Percentiles rank a stretch among this genome's conserved stretches.
phyloP scores from a whole-genome alignment of 1,140 invertebrate genomes.

The Drosophila sp. region DNA sequence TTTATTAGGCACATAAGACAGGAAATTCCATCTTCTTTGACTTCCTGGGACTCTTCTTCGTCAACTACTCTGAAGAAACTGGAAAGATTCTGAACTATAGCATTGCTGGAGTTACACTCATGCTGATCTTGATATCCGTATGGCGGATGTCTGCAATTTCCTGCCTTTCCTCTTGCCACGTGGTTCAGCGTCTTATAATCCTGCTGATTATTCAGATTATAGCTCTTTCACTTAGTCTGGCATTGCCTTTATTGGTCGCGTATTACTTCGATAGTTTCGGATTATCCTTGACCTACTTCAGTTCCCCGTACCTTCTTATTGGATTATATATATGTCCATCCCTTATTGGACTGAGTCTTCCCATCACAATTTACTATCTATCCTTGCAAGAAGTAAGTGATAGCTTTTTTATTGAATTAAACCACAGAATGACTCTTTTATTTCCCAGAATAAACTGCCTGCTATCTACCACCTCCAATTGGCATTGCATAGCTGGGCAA shows the following conservation, averaged over 20 bases:
- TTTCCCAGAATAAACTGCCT: conserved; percentile 41
- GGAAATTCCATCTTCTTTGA: conserved; percentile 91
- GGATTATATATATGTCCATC: conserved; percentile 86
- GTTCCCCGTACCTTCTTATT: conserved; percentile 87
- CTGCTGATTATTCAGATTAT: conserved; percentile 79
- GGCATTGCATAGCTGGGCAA: conserved; percentile 44
- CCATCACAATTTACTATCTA: conserved; percentile 28
- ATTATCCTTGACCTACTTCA: conserved; percentile 88
- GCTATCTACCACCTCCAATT: conserved; percentile 43
- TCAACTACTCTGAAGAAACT: conserved; percentile 86
- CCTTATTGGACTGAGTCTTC: conserved; percentile 76
- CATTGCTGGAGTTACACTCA: conserved; percentile 84
- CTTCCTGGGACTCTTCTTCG: conserved; percentile 89
- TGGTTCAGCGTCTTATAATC: conserved; percentile 23
- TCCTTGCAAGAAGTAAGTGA: conserved; percentile 16
- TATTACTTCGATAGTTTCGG: conserved; percentile 65
- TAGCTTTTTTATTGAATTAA: neutral
- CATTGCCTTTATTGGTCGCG: conserved; percentile 85
- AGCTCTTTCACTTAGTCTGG: conserved; percentile 87
- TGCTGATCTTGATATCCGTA: conserved; percentile 84
- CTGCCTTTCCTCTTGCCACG: conserved; percentile 28
- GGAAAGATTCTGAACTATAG: conserved; percentile 86
- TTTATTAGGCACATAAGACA: conserved; percentile 58
- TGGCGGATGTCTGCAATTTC: conserved; percentile 62
- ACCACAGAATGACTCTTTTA: conserved; percentile 23